Evolutionary conservation across 1,140 invertebrate species (phyloP), one percentile per base, ranked within the genome.

Genomic region (Eriosoma lanigerum): DNA sequence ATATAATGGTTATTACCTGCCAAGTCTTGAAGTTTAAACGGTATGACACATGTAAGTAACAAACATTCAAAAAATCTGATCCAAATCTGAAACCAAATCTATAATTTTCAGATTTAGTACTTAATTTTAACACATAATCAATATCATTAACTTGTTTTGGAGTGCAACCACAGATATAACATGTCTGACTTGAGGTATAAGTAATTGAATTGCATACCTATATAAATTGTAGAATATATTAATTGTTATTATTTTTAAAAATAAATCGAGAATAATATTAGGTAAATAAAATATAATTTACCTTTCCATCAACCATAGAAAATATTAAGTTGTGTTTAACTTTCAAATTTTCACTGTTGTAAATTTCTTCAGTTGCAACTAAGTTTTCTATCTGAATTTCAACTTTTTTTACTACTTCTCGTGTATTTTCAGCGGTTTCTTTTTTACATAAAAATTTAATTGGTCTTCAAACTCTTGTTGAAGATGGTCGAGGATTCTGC

Each of bases 401-500:
- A 19, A 66, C 19, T 8, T 66, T 44, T 17, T 44, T 44, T 17
- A 66, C 62, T 66, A 44, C 62, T 12, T n/a, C 32, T 38, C 26
- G 17, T 17, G 62, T 66, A 32, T 29, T 66, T 44, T 66, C 15
- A 6, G 32, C 19, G 3, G 32, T 66, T 66, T 66, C 32, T 66
- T 66, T 66, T 66, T 66, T 38, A 44, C 44, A 66, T n/a, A 66
- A 19, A 66, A 38, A 66, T 38, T 66, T 66, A 44, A 66, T 66
- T 2, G 32, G 62, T 17, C 62, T 15, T 17, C 32, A 66, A 38
- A 66, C 44, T 38, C 38, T 29, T 44, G 62, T 66, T n/a, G 62
- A 66, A 19, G 19, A 66, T 4, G 38, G 13, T 12, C 19, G 2
- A 21, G 26, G 19, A 66, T 66, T 66, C 17, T 32, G 5, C 62